Evolutionary conservation across 30 jellyfish, hydroid and myxozoan genomes (phyloP).

Genomic region (Aurelia aurita): DNA sequence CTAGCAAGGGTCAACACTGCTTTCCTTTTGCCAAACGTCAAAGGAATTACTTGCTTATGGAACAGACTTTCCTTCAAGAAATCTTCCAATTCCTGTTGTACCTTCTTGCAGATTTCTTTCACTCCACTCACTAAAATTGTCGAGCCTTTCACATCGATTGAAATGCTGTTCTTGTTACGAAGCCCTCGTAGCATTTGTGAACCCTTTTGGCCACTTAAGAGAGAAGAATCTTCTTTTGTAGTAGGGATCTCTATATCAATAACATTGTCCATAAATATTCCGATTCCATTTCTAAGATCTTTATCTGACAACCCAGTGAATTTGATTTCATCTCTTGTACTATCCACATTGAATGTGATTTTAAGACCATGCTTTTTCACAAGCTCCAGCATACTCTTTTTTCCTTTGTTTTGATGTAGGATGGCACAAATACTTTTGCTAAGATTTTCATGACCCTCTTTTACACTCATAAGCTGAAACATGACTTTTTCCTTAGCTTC

Average conservation of each 20-base stretch:
- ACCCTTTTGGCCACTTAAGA: constrained; percentile 1
- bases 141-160: background rate
- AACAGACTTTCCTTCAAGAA: constrained; percentile 13
- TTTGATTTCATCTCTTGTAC: background rate
- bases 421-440: background rate
- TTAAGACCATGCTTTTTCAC: background rate
- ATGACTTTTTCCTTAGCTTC: background rate
- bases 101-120: background rate
- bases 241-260: background rate
- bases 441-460: background rate
- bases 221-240: background rate
- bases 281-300: constrained; percentile 18
- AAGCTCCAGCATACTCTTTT: background rate
- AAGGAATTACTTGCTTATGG: background rate
- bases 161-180: background rate
- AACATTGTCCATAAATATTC: constrained; percentile 1
- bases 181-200: background rate
- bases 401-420: background rate
- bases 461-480: background rate
- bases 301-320: constrained; percentile 1
- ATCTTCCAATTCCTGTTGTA: background rate
- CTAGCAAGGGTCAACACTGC: constrained; percentile 6
- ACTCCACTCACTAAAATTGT: background rate
- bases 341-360: background rate
- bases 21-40: constrained; percentile 13